These are phyloP conservation scores for Dugesia japonica DNA, from an alignment of 2,888 invertebrate genomes.

Conservation along the genomic window DNA sequence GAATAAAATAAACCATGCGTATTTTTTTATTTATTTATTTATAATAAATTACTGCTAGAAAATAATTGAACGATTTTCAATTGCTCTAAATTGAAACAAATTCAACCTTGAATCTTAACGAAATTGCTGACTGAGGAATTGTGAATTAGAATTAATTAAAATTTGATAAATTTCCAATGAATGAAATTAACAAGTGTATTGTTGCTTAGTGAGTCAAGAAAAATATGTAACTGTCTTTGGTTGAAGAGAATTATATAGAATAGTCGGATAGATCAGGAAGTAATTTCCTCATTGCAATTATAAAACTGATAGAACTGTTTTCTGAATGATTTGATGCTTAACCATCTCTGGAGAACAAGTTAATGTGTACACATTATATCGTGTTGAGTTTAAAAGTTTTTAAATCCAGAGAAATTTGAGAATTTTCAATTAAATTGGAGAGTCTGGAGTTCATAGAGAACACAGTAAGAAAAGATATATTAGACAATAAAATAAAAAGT, in stretches of 20 bases:
- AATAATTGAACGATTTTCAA: too few relatives aligned
- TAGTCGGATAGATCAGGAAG: slow-evolving; percentile 20
- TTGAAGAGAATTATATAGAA: slow-evolving; percentile 6
- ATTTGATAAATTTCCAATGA: slow-evolving; percentile 11
- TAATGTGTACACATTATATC: slow-evolving; percentile 10
- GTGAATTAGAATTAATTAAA: not conserved
- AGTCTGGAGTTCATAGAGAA: not conserved
- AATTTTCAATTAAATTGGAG: not conserved
- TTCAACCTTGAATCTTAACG: slow-evolving; percentile 8
- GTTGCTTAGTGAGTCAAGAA: not conserved
- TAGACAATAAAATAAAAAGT: too few relatives aligned
- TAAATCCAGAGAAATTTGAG: not conserved
- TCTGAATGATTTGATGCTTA: slow-evolving; percentile 10
- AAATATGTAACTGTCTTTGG: slow-evolving; percentile 14
- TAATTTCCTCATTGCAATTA: slow-evolving; percentile 7
- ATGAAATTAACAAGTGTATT: slow-evolving; percentile 20
- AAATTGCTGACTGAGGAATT: slow-evolving; percentile 4
- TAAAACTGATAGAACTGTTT: not conserved
- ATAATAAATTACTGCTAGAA: not conserved
- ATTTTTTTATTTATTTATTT: too few relatives aligned
- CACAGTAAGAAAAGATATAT: too few relatives aligned
- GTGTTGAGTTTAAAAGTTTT: not conserved
- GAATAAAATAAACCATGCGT: too few relatives aligned
- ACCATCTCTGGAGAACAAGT: slow-evolving; percentile 3
- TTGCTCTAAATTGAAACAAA: not conserved